Base-by-base conservation (phyloP, 2,888 invertebrate genomes). In the Eupithecia inturbata region DNA sequence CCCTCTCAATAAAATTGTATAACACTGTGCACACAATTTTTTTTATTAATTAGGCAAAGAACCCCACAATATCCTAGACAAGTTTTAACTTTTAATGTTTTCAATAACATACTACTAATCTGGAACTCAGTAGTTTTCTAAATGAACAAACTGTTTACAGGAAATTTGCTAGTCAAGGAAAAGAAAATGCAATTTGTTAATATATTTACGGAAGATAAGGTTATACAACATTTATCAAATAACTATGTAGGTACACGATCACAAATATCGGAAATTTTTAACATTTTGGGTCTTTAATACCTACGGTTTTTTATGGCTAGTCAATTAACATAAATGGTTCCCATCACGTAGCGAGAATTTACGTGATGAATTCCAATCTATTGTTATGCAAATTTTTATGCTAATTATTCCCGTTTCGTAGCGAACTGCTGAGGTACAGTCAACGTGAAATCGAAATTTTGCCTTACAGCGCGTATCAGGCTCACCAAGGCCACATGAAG, bases 191-290 rank as follows among this genome's bases (percentile, higher is more conserved):
- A n/a, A 53, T 22, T 10, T 12, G 10, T 53, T 22, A 22, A 22
- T 53, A 53, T 53, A 22, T 1, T n/a, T n/a, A n/a, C n/a, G n/a
- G 9, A n/a, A 53, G 22, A 22, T 53, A 53, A 53, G 10, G 53
- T 22, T 53, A 53, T 53, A 53, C 53, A 22, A 22, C 53, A 53
- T 49, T 53, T 53, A 53, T 53, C 53, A 53, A 49, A 49, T 53
- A 53, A 53, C 22, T 53, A 53, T 22, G 22, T n/a, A n/a, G n/a
- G n/a, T 22, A 22, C 6, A 22, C 49, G 49, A n/a, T 22, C 10
- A 41, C n/a, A n/a, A 22, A 10, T 53, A 9, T 53, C 22, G 49
- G 53, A 22, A 53, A 12, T 12, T 0, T 22, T 22, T 22, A 1
- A 22, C 53, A 10, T 53, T 22, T 22, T 53, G 22, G 6, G 19